These are phyloP conservation scores for Ophion costatus DNA, from an alignment of 2,888 invertebrate species.

Conservation along the genomic window DNA sequence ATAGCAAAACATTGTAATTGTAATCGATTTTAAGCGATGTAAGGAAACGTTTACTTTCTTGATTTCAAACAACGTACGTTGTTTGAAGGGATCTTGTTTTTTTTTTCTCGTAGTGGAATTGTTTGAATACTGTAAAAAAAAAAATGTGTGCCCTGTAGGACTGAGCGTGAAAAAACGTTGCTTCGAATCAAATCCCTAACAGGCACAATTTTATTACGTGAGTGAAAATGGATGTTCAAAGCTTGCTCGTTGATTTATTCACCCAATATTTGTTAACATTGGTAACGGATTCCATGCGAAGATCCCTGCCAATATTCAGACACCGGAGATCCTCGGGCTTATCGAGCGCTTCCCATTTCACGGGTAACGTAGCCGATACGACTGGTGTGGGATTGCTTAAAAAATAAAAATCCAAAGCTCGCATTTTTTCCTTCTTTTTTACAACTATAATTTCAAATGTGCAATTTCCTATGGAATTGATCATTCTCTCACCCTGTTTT, in stretches of 20 bases:
- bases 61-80: too few species aligned
- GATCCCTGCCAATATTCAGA: conserved; percentile 73
- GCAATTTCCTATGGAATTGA: neutral
- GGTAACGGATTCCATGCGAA: conserved; percentile 69
- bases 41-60: too few species aligned
- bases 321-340: conserved; percentile 67
- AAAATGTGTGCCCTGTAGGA: too few species aligned
- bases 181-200: too few species aligned
- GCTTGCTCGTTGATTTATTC: conserved; percentile 38
- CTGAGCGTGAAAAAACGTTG: too few species aligned
- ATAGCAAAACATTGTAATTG: too few species aligned
- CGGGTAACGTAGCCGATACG: conserved; percentile 68
- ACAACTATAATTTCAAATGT: neutral
- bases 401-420: neutral
- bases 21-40: too few species aligned
- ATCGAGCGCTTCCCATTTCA: conserved; percentile 75
- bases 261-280: conserved; percentile 57
- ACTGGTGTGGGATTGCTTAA: conserved; percentile 77
- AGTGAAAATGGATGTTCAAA: conserved; percentile 4
- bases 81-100: too few species aligned
- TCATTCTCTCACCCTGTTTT: conserved; percentile 76
- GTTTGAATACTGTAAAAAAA: too few species aligned
- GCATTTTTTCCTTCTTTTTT: neutral
- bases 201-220: neutral
- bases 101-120: too few species aligned